phyloP scores from a whole-genome alignment of 2,113 vertebrate species.

The Rutilus rutilus region DNA sequence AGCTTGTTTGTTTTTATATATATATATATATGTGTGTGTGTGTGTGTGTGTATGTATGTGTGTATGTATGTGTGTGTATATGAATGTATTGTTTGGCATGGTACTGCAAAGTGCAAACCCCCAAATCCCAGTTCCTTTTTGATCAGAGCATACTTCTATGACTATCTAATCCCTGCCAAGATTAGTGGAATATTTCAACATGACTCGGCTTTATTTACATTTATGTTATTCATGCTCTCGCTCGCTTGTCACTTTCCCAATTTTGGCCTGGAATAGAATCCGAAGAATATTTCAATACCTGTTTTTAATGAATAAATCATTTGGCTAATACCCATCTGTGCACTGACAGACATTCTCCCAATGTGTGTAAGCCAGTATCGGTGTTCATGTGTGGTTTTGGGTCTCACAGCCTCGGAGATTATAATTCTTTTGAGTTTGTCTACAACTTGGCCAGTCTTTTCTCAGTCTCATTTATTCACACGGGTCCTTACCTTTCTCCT shows the following conservation, averaged over 20 bases:
- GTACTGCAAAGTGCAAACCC: background rate
- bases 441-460: background rate
- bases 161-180: conserved; percentile 51
- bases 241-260: conserved; percentile 20
- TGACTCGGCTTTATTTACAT: conserved; percentile 49
- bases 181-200: conserved; percentile 49
- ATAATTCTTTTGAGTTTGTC: conserved; percentile 17
- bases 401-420: conserved; percentile 1
- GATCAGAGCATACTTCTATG: conserved; percentile 32
- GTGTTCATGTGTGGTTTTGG: background rate
- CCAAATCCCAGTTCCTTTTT: conserved; percentile 22
- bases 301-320: conserved; percentile 39
- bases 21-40: background rate
- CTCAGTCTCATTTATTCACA: conserved; percentile 9
- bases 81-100: background rate
- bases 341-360: background rate
- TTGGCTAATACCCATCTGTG: conserved; percentile 32
- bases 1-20: background rate
- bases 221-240: conserved; percentile 46
- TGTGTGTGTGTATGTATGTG: background rate
- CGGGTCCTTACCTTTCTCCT: background rate
- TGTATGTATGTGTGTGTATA: background rate
- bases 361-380: background rate
- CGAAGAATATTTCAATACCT: conserved; percentile 1
- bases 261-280: conserved; percentile 17